Evolutionary conservation across 2,113 vertebrate genomes (phyloP).

Genomic region (Serilophus lunatus): DNA sequence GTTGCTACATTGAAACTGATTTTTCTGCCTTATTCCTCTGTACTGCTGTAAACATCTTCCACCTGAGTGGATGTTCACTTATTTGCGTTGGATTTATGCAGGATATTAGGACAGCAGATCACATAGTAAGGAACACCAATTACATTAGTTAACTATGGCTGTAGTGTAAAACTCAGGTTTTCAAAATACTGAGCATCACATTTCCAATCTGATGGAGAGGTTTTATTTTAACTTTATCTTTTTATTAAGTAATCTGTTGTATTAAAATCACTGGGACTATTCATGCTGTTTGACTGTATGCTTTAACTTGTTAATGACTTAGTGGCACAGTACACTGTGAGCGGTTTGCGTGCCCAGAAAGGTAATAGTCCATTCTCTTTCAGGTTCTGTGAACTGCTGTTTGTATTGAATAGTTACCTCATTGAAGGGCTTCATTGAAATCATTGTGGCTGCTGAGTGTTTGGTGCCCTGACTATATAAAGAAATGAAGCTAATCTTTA

Average conservation of each 20-base stretch:
- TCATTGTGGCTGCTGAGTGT: background rate
- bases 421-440: background rate
- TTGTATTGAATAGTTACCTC: background rate
- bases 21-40: background rate
- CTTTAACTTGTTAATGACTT: background rate
- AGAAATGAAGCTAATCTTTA: background rate
- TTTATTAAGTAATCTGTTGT: background rate
- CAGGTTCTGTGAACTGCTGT: background rate
- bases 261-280: background rate
- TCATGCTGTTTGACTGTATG: background rate
- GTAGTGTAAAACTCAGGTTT: background rate
- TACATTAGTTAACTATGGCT: background rate
- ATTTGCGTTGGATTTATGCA: background rate
- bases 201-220: background rate
- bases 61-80: background rate
- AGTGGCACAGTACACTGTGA: background rate
- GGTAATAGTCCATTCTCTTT: background rate
- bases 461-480: background rate
- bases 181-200: background rate
- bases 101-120: background rate
- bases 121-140: background rate
- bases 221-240: background rate
- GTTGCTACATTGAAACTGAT: background rate
- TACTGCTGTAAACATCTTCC: background rate
- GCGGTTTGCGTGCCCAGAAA: background rate